Percentiles rank a stretch among this genome's conserved stretches.
phyloP scores from a whole-genome alignment of 2,113 vertebrate species.

The Jaculus jaculus region DNA sequence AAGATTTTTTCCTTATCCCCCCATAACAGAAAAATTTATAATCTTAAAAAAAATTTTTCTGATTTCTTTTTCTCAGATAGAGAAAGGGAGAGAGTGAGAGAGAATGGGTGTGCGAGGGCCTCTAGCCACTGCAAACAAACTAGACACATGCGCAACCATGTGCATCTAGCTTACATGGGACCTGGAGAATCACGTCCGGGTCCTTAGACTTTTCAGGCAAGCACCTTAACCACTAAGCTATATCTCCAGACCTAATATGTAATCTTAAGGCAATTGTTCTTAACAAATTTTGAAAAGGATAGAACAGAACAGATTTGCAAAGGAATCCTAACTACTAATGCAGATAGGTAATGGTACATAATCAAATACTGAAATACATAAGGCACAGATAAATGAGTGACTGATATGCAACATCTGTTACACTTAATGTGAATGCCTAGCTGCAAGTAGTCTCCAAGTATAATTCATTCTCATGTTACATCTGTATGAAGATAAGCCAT shows the following conservation, averaged over 20 bases:
- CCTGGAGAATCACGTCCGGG: too few species aligned
- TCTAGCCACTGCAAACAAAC: too few species aligned
- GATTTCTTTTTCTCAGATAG: too few species aligned
- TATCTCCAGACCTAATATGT: too few species aligned
- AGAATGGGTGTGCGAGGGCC: too few species aligned
- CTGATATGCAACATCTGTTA: not conserved
- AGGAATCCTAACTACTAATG: not conserved
- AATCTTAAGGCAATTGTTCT: not conserved
- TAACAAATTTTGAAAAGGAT: not conserved
- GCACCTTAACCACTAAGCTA: too few species aligned
- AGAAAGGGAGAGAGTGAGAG: too few species aligned
- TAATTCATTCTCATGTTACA: not conserved
- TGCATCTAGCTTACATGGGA: too few species aligned
- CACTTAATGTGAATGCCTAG: not conserved
- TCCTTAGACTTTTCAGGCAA: too few species aligned
- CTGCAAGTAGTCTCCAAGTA: not conserved
- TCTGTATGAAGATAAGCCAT: not conserved
- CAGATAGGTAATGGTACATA: not conserved
- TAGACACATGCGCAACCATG: too few species aligned
- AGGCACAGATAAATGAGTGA: not conserved
- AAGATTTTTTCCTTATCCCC: not conserved
- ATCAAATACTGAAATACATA: not conserved
- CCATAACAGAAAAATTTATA: not conserved
- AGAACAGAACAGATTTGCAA: not conserved
- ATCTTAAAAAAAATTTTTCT: too few species aligned